Evolutionary conservation across 2,888 invertebrate species (phyloP).

Genomic region (Chaetoderma sp.): DNA sequence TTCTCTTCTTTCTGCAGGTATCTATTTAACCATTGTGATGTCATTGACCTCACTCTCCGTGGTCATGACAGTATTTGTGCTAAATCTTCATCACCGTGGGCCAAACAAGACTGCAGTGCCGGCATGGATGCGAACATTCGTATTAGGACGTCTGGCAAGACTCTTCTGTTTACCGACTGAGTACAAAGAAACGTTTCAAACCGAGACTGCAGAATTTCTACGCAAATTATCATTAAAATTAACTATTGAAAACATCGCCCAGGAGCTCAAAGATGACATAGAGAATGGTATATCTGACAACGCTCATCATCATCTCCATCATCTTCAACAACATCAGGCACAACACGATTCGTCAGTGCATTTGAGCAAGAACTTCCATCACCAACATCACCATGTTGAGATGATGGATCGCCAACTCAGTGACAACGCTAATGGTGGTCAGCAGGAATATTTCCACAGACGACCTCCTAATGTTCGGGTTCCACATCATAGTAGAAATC

Average conservation of each 20-base stretch:
- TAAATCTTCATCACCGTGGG: slow-evolving; percentile 74
- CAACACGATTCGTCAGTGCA: slow-evolving; percentile 11
- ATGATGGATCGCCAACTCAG: neutral
- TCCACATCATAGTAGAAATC: neutral
- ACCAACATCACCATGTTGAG: slow-evolving; percentile 14
- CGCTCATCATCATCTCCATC: neutral
- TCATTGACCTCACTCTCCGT: slow-evolving; percentile 74
- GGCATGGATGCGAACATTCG: slow-evolving; percentile 67
- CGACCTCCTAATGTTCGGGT: neutral
- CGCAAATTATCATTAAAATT: slow-evolving; percentile 63
- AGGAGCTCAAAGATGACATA: slow-evolving; percentile 64
- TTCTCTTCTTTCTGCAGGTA: slow-evolving; percentile 65
- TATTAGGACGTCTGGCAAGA: slow-evolving; percentile 44
- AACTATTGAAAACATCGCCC: slow-evolving; percentile 67
- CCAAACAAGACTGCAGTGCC: slow-evolving; percentile 71
- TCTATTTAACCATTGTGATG: slow-evolving; percentile 75
- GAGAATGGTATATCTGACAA: slow-evolving; percentile 40
- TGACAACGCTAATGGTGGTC: slow-evolving; percentile 4
- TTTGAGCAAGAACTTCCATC: slow-evolving; percentile 12
- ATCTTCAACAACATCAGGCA: slow-evolving; percentile 8
- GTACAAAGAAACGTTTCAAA: slow-evolving; percentile 15
- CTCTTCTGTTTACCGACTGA: neutral
- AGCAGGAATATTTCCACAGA: too few species aligned
- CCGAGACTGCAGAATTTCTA: slow-evolving; percentile 45
- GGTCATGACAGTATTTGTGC: slow-evolving; percentile 73